These are phyloP conservation scores for Beroe forskalii DNA, from an alignment of 37 sponge, comb jelly and placozoan genomes.

Conservation along the genomic window DNA sequence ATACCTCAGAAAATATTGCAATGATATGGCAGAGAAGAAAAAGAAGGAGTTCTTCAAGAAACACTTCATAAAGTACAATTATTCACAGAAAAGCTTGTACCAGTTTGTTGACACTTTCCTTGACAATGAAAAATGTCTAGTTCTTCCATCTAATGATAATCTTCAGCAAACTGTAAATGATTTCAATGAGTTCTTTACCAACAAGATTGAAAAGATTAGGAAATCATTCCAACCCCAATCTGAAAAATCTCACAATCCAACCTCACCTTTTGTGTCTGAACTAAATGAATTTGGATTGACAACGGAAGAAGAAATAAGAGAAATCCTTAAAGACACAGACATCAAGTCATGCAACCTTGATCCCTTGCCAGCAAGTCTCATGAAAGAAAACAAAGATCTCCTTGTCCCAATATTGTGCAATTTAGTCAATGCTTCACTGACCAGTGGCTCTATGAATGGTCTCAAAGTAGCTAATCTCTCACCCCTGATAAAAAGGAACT, in stretches of 20 bases:
- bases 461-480: not conserved
- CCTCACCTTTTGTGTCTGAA: not conserved
- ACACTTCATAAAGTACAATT: not conserved
- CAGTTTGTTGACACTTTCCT: slow-evolving; percentile 7
- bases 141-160: not conserved
- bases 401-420: not conserved
- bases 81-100: not conserved
- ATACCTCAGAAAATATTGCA: not conserved
- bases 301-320: not conserved
- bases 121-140: not conserved
- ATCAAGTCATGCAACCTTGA: not conserved
- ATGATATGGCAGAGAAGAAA: not conserved
- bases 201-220: not conserved
- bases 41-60: slow-evolving; percentile 3
- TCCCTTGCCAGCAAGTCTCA: not conserved
- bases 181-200: not conserved
- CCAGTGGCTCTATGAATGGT: not conserved
- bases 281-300: not conserved
- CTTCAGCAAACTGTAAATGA: not conserved
- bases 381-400: not conserved
- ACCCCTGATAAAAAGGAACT: not conserved
- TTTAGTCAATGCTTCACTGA: not conserved
- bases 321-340: not conserved
- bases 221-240: not conserved
- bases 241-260: not conserved